A percentile compares a stretch with the other conserved stretches of the same genome.
phyloP scores from a whole-genome alignment of 2,797 vertebrate species.

The Gymnodraco acuticeps region DNA sequence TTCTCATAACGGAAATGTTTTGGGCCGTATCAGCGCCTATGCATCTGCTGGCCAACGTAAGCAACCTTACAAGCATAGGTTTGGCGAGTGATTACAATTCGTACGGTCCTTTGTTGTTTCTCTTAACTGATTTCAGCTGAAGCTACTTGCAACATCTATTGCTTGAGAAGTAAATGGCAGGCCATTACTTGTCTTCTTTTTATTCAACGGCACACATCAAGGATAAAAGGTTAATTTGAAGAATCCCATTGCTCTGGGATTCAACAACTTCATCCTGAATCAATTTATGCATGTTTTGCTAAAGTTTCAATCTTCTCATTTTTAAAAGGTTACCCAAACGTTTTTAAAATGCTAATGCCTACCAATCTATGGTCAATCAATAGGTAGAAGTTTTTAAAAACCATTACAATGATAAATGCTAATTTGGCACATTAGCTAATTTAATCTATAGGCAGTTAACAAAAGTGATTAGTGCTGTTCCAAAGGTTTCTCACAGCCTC shows the following conservation, averaged over 20 bases:
- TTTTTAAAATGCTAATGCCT: constrained; percentile 18
- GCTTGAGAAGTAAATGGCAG: background rate
- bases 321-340: background rate
- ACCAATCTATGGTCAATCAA: background rate
- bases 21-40: too few species aligned
- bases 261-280: constrained; percentile 25
- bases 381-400: constrained; percentile 15
- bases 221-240: background rate
- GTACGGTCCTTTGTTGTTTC: background rate
- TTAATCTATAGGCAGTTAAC: constrained; percentile 24
- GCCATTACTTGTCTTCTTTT: background rate
- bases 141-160: background rate
- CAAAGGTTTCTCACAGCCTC: constrained; percentile 19
- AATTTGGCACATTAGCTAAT: constrained; percentile 21
- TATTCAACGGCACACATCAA: background rate
- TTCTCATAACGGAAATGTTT: too few species aligned
- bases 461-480: constrained; percentile 15
- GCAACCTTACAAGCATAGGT: background rate
- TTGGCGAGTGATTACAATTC: background rate
- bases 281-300: background rate
- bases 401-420: constrained; percentile 37
- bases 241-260: constrained; percentile 22
- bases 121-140: background rate
- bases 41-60: too few species aligned
- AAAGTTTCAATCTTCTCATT: background rate